Percentiles rank a stretch among this genome's conserved stretches.
Evolutionary conservation across 1,140 invertebrate species (phyloP).

Genomic region (Anoplophora glabripennis): DNA sequence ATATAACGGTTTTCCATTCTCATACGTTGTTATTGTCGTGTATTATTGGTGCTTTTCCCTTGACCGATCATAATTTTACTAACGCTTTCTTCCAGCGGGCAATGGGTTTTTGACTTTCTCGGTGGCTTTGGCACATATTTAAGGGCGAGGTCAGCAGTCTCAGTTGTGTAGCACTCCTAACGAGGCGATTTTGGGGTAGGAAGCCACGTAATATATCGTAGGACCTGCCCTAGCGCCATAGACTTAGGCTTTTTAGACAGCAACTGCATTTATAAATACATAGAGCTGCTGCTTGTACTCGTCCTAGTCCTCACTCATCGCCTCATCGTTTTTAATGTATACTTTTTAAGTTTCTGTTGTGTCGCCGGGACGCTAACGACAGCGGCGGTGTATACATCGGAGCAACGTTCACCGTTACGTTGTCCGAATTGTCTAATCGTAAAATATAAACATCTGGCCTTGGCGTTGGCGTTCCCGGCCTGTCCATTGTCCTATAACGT

Average conservation of each 20-base stretch:
- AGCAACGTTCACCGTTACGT: too few species aligned
- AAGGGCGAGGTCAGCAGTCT: conserved; percentile 56
- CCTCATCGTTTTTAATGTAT: conserved; percentile 12
- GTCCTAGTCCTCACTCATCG: conserved; percentile 16
- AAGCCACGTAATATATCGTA: conserved; percentile 16
- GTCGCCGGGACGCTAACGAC: not conserved
- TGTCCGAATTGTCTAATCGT: too few species aligned
- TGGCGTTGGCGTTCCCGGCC: conserved; percentile 2
- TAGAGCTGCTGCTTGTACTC: conserved; percentile 15
- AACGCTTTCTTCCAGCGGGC: conserved; percentile 30
- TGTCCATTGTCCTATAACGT: conserved; percentile 13
- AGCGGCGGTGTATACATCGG: not conserved
- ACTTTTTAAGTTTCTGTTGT: conserved; percentile 13
- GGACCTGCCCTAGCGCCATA: conserved; percentile 7
- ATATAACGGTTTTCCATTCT: too few species aligned
- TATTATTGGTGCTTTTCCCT: too few species aligned
- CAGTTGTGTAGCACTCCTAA: conserved; percentile 55
- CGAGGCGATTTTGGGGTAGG: conserved; percentile 44
- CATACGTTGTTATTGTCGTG: too few species aligned
- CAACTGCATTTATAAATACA: too few species aligned
- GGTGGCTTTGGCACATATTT: conserved; percentile 40
- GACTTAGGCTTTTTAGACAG: too few species aligned
- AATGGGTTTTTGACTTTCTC: conserved; percentile 46
- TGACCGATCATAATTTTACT: not conserved
- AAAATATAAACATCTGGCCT: too few species aligned